Base-by-base conservation (phyloP, 1,140 invertebrate genomes). In the Drosophila eugracilis region DNA sequence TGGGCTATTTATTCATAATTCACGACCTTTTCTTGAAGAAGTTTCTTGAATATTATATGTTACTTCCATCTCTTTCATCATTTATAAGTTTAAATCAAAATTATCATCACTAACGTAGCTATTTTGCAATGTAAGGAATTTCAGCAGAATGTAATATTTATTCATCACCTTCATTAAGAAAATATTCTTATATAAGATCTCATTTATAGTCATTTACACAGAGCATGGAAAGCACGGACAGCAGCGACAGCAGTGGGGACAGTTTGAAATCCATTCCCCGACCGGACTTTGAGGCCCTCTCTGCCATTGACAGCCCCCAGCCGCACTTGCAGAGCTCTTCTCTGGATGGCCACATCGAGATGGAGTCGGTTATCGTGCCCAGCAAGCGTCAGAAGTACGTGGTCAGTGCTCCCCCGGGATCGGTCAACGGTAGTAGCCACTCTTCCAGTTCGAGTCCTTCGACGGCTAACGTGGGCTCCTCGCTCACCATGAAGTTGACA, bases 231-330 rank as follows among this genome's bases (percentile, higher is more conserved):
- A 62, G 50, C 36, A 73, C 77, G 36, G 85, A 89, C 39, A 89
- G 78, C 45, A 81, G 62, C 42, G 80, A 80, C 47, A 83, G 80
- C 65, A 80, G 17, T 19, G 57, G 73, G 63, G 89, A 91, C 32
- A 90, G 89, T 47, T 39, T 55, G 19, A 81, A 84, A 42, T 91
- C 89, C 5, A 89, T 91, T 59, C 89, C 89, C 45, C 78, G 81
- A 24, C 89, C 89, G 28, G 75, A 67, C 47, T 91, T 84, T 50
- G 89, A 91, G 48, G 81, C 80, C 21, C 72, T 89, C 1, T 75
- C 72, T 22, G 89, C 83, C 21, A 88, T 88, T 9, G 84, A 83
- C 5, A 88, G 83, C 32, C 83, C 84, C 2, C 84, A 70, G 28
- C 84, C 78, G 24, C 52, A 63, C 41, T 39, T 49, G 21, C 42